Conservation (phyloP, 2,113 vertebrate genomes). For the Paracanthobrama guichenoti region DNA sequence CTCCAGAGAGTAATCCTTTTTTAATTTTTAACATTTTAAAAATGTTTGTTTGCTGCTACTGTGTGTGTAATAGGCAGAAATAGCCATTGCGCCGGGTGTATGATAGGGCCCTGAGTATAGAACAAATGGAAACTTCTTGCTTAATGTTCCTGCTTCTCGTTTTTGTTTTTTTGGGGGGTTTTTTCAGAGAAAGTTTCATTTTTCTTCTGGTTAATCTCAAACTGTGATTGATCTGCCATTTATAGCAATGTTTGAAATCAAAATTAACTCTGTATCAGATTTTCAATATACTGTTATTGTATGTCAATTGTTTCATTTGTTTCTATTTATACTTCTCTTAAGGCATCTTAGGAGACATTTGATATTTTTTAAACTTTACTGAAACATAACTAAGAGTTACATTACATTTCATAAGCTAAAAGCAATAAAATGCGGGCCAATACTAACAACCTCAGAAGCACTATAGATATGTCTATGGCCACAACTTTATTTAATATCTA, state of each 20-base stretch:
- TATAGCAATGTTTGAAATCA: neutral
- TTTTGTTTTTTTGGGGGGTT: no score
- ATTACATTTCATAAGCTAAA: neutral
- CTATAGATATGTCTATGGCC: neutral
- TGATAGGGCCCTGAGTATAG: no score
- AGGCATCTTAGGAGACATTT: neutral
- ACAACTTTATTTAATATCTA: constrained; percentile 22
- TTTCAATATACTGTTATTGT: neutral
- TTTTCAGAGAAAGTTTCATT: neutral
- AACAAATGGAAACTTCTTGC: neutral
- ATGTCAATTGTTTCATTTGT: neutral
- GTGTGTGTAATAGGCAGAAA: no score
- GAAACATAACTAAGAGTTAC: neutral
- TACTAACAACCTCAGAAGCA: constrained; percentile 16
- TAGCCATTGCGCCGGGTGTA: no score
- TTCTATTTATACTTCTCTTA: neutral
- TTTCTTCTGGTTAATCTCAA: no score
- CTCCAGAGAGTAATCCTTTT: no score
- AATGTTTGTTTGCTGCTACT: no score
- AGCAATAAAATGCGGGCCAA: constrained; percentile 2
- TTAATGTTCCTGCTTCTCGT: neutral
- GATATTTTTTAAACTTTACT: neutral
- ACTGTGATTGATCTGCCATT: neutral
- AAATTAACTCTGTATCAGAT: no score
- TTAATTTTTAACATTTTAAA: no score